Conservation (phyloP, 92 coral and sea anemone genomes). For the Porites lobata region DNA sequence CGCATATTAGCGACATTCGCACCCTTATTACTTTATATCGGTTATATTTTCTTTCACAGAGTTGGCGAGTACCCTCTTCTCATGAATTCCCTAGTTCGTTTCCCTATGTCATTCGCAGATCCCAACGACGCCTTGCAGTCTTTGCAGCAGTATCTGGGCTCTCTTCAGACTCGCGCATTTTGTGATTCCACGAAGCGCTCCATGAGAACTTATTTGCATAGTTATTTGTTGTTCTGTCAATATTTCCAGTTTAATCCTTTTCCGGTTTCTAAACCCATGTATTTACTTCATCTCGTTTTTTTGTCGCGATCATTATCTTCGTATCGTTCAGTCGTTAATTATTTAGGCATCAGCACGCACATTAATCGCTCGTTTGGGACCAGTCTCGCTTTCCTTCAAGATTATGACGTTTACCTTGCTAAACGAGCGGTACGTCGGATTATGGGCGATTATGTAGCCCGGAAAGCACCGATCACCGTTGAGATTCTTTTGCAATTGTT, state of each 20-base stretch:
- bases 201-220: constrained; percentile 50
- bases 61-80: constrained; percentile 8
- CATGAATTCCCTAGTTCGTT: constrained; percentile 11
- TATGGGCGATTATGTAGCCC: constrained; percentile 37
- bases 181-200: constrained; percentile 69
- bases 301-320: constrained; percentile 47
- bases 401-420: too few species aligned
- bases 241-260: constrained; percentile 42
- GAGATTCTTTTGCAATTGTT: too few species aligned
- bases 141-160: constrained; percentile 29
- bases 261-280: constrained; percentile 26
- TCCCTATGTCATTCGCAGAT: constrained; percentile 24
- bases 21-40: constrained; percentile 17
- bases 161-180: constrained; percentile 42
- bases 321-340: constrained; percentile 55
- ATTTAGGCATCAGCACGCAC: constrained; percentile 56
- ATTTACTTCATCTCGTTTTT: constrained; percentile 39
- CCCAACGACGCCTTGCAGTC: background rate
- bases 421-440: constrained; percentile 16
- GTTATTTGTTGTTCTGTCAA: constrained; percentile 49
- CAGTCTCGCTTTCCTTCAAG: constrained; percentile 29
- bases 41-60: constrained; percentile 19
- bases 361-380: constrained; percentile 30
- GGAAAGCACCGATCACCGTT: too few species aligned
- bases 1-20: background rate